These are phyloP conservation scores for Agrochola litura DNA, from an alignment of 2,888 invertebrate genomes.

Conservation along the genomic window DNA sequence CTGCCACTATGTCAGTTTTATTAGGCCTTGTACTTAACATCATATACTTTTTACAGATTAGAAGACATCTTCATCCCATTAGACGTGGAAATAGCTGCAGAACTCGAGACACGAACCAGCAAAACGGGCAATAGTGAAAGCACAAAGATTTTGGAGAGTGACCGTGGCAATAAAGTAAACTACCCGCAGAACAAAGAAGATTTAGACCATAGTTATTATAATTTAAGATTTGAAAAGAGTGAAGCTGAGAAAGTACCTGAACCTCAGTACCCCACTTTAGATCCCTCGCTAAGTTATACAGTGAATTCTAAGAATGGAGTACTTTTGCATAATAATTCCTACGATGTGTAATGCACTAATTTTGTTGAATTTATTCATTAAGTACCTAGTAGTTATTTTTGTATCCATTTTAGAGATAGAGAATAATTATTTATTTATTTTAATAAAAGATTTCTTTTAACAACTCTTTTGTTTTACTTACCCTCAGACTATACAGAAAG, in stretches of 20 bases:
- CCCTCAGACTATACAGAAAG: not conserved
- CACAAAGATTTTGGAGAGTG: constrained; percentile 4
- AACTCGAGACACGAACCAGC: constrained; percentile 47
- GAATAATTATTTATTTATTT: not conserved
- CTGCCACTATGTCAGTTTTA: not conserved
- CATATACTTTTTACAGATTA: constrained; percentile 64
- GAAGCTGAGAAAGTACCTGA: constrained; percentile 45
- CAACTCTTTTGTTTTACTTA: not conserved
- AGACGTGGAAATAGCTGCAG: constrained; percentile 48
- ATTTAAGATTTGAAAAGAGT: constrained; percentile 69
- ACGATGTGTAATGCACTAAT: constrained; percentile 51
- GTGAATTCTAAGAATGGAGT: constrained; percentile 69
- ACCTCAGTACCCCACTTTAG: constrained; percentile 68
- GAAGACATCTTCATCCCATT: constrained; percentile 66
- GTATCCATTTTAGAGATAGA: constrained; percentile 25
- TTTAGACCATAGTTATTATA: constrained; percentile 66
- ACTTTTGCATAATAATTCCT: constrained; percentile 38
- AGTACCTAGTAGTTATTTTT: constrained; percentile 16
- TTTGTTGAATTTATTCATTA: constrained; percentile 8
- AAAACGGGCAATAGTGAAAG: constrained; percentile 1
- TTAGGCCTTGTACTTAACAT: not conserved
- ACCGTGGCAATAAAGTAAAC: constrained; percentile 25
- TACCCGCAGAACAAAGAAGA: constrained; percentile 4
- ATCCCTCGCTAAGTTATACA: constrained; percentile 74
- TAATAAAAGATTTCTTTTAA: not conserved